These are phyloP conservation scores for Apodemia zela DNA, from an alignment of 2,888 invertebrate genomes.

Conservation along the genomic window DNA sequence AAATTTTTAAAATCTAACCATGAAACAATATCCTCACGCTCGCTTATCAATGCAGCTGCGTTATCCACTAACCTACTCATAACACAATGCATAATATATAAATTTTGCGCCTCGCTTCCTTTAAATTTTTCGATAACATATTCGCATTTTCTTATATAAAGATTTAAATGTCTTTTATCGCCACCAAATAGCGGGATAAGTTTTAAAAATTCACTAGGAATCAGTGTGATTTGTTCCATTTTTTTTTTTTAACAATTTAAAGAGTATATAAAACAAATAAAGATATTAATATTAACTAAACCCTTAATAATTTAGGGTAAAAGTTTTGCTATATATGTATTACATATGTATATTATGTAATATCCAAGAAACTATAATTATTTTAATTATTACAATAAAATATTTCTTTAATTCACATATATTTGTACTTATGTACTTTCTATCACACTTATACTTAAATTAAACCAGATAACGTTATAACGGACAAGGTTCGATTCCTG, in stretches of 20 bases:
- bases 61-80: slow-evolving; percentile 12
- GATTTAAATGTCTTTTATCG: slow-evolving; percentile 14
- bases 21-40: slow-evolving; percentile 15
- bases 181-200: slow-evolving; percentile 5
- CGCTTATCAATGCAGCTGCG: slow-evolving; percentile 16
- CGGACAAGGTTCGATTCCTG: slow-evolving; percentile 17
- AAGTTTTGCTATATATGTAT: too few species aligned
- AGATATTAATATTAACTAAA: too few species aligned
- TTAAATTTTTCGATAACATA: slow-evolving; percentile 20
- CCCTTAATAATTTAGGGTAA: too few species aligned
- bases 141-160: slow-evolving; percentile 21
- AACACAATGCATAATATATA: slow-evolving; percentile 17
- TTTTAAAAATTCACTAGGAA: slow-evolving; percentile 12
- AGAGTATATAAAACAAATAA: too few species aligned
- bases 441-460: too few species aligned
- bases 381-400: too few species aligned
- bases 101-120: slow-evolving; percentile 20
- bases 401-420: too few species aligned
- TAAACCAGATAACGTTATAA: slow-evolving; percentile 19
- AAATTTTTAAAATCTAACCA: slow-evolving; percentile 15
- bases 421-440: too few species aligned
- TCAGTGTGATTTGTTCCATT: slow-evolving; percentile 1
- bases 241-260: background rate
- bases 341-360: too few species aligned
- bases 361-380: too few species aligned